Evolutionary conservation across 2,888 invertebrate species (phyloP), one percentile per base, ranked within the genome.

Genomic region (Chymomyza caudatula): DNA sequence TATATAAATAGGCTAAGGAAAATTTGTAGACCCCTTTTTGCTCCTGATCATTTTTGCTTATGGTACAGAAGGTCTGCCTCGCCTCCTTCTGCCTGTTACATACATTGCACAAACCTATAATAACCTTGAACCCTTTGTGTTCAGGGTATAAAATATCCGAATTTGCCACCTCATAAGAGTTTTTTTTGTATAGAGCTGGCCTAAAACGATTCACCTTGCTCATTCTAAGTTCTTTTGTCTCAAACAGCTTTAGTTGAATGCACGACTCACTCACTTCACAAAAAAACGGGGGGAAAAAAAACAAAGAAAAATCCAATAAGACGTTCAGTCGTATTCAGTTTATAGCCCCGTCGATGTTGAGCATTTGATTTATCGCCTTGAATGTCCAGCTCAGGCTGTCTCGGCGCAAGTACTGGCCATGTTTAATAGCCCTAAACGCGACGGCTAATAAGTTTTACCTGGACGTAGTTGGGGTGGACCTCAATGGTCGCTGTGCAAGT

Each of bases 331-430:
- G 11, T 11, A 37, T 37, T 37, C 3, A 75, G 68, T 65, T 72
- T 60, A 57, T 71, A 65, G 74, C 72, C 59, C 57, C 59, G 77
- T 53, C 29, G 63, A 69, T 63, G 76, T 66, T 60, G 22, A 56
- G 64, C 44, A 62, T 60, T 67, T 84, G 79, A 79, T 79, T 79
- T 79, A 79, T 79, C 42, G 78, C 52, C 77, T 11, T 37, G 29
- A 37, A 37, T 37, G 29, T 37, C 29, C 29, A 37, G 29, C 11
- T 47, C 61, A 57, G 61, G 25, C 55, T 54, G 43, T 60, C 61
- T 52, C 53, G 23, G 23, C 61, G 44, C 65, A 52, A 55, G 29
- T 60, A 51, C 63, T 57, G 52, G 37, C 25, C 17, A 43, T 37
- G 57, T 57, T 47, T 67, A 72, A 73, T 72, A 66, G 60, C 73